A percentile compares a stretch with the other conserved stretches of the same genome.
These are phyloP conservation scores for Lepeophtheirus nordmannii DNA, from an alignment of 2,888 invertebrate species.

Conservation along the genomic window DNA sequence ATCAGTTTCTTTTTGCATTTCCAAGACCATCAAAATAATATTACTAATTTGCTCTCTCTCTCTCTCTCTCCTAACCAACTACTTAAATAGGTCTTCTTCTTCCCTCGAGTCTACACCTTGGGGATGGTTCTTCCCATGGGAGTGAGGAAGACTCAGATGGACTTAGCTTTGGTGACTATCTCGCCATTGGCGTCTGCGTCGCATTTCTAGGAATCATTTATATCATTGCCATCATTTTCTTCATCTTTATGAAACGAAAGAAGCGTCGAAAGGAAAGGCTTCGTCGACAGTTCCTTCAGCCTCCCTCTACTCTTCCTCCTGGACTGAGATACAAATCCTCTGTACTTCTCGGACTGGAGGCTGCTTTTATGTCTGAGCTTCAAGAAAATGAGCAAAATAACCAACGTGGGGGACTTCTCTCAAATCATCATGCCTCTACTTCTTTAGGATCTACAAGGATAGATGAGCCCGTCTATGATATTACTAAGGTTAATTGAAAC, in stretches of 20 bases:
- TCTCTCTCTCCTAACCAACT: background rate
- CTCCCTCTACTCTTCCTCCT: constrained; percentile 6
- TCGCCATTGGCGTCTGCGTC: constrained; percentile 66
- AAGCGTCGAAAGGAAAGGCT: constrained; percentile 3
- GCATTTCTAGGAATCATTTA: constrained; percentile 70
- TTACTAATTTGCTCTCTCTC: too few relatives aligned
- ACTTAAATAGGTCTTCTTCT: constrained; percentile 15
- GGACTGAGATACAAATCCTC: constrained; percentile 18
- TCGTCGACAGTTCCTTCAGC: background rate
- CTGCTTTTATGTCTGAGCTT: background rate
- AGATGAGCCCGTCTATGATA: constrained; percentile 2
- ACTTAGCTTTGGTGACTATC: constrained; percentile 56
- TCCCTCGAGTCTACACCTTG: constrained; percentile 4
- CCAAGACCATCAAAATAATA: too few relatives aligned
- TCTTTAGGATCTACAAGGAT: background rate
- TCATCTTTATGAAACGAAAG: constrained; percentile 50
- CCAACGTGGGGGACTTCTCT: too few relatives aligned
- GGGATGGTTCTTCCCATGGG: constrained; percentile 29
- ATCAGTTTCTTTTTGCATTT: too few relatives aligned
- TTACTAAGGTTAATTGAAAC: background rate
- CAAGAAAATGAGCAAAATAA: background rate
- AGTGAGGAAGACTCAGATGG: constrained; percentile 33
- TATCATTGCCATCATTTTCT: constrained; percentile 66
- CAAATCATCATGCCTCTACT: background rate
- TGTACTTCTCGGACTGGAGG: background rate